Conservation (phyloP, 2,888 invertebrate species). For the Ypsolopha scabrella region DNA sequence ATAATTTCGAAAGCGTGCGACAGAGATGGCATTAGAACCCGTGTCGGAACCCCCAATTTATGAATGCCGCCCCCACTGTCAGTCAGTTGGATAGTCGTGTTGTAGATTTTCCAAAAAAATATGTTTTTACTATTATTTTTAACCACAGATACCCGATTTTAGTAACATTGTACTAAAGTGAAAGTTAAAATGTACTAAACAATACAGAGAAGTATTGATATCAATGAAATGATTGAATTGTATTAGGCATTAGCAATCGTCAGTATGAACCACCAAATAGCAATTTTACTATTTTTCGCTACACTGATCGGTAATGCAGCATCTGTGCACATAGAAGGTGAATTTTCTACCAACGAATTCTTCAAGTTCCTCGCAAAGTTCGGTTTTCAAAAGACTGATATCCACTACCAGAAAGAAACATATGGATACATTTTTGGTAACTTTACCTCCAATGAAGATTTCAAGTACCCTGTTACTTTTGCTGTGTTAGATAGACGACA, state of each 20-base stretch:
- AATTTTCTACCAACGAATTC: constrained; percentile 73
- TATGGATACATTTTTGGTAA: constrained; percentile 98
- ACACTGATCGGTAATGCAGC: constrained; percentile 27
- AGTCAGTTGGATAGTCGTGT: too few species aligned
- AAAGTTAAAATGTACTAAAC: not conserved
- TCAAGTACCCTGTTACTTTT: constrained; percentile 80
- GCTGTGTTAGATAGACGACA: constrained; percentile 91
- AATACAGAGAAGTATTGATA: not conserved
- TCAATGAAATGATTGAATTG: not conserved
- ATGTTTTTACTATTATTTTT: too few species aligned
- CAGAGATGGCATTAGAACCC: too few species aligned
- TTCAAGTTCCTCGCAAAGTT: constrained; percentile 95
- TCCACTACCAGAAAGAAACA: constrained; percentile 85
- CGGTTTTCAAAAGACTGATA: constrained; percentile 96
- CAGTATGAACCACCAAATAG: constrained; percentile 42
- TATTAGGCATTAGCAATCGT: not conserved
- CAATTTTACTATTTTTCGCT: constrained; percentile 33
- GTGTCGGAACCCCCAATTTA: too few species aligned
- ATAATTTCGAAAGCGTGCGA: too few species aligned
- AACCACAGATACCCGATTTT: too few species aligned
- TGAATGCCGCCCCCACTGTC: too few species aligned
- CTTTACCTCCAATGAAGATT: constrained; percentile 79
- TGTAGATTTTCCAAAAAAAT: too few species aligned
- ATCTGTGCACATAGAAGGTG: constrained; percentile 48
- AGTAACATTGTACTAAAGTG: too few species aligned